Base-by-base conservation (phyloP, 2,888 invertebrate genomes). In the Pheosia tremula region DNA sequence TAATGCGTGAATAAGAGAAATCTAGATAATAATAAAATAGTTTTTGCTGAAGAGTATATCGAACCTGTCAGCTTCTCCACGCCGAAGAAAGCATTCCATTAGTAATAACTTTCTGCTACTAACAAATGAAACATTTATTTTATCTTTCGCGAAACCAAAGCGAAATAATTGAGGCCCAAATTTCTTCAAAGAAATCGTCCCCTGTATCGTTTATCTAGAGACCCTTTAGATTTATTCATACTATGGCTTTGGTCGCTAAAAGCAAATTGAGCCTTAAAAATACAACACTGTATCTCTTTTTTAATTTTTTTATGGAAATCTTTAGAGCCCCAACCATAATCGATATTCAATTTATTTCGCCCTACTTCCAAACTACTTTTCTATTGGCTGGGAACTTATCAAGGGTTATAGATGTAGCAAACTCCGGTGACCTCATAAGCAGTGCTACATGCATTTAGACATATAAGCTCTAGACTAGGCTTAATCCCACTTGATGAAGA, bases 191-290 rank as follows among this genome's bases (percentile, higher is more conserved):
- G 62, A 66, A 73, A 69, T 59, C 62, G 62, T 8, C 62, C 61
- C 59, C 57, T 63, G 57, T 62, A 63, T 72, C 62, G 64, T 63
- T 64, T 72, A 73, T 73, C 61, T 64, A 58, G 63, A 61, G 65
- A 57, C 56, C 55, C 67, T 65, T 55, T 60, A 76, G 68, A 76
- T 76, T 74, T 74, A 74, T 74, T 74, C 77, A 70, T 61, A 58
- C 63, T 62, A 58, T 53, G 62, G 62, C 56, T 56, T 47, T 56
- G 62, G 69, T 71, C 71, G 77, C 71, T 75, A 77, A 75, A 77
- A 75, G 74, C 72, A 74, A 75, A 75, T 74, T 75, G 66, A 77
- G 66, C 71, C 67, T 66, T 77, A 71, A 75, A 77, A 74, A 77
- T 66, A 76, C 72, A 75, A 67, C 24, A 64, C 62, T 69, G 69